Evolutionary conservation across 2,888 invertebrate species (phyloP).

Genomic region (Tuberolachnus salignus): DNA sequence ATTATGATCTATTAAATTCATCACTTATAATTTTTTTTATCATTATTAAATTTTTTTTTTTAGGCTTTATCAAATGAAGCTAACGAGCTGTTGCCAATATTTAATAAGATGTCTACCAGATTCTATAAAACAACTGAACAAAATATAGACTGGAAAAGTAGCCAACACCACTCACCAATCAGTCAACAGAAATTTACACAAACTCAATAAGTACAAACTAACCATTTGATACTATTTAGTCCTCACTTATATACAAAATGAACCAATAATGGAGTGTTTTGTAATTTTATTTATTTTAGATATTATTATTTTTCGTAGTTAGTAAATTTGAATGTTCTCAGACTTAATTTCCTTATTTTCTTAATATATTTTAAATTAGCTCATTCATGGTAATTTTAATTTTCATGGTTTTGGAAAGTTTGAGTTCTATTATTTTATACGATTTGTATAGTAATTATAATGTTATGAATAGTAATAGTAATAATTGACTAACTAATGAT

Average conservation of each 20-base stretch:
- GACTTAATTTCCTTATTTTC: conserved; percentile 9
- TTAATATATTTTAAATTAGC: conserved; percentile 9
- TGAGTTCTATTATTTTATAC: conserved; percentile 4
- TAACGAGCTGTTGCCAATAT: conserved; percentile 94
- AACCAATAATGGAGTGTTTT: conserved; percentile 11
- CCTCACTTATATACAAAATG: background rate
- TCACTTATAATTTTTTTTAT: too few relatives aligned
- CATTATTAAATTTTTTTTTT: conserved; percentile 14
- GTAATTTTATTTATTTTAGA: conserved; percentile 23
- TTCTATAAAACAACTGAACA: conserved; percentile 84
- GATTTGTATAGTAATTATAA: too few relatives aligned
- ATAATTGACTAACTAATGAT: background rate
- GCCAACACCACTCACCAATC: conserved; percentile 15
- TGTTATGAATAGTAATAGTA: background rate
- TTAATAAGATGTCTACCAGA: conserved; percentile 92
- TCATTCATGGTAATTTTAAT: conserved; percentile 7
- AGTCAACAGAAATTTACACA: conserved; percentile 15
- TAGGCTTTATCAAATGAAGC: conserved; percentile 76
- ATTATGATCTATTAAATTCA: too few relatives aligned
- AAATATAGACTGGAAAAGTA: conserved; percentile 80
- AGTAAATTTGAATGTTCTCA: conserved; percentile 9
- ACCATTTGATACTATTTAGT: conserved; percentile 22
- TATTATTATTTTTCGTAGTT: background rate
- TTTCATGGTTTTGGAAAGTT: conserved; percentile 3
- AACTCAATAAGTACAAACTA: conserved; percentile 36